phyloP scores from a whole-genome alignment of 2,113 vertebrate species.

The Macroglossus sobrinus region DNA sequence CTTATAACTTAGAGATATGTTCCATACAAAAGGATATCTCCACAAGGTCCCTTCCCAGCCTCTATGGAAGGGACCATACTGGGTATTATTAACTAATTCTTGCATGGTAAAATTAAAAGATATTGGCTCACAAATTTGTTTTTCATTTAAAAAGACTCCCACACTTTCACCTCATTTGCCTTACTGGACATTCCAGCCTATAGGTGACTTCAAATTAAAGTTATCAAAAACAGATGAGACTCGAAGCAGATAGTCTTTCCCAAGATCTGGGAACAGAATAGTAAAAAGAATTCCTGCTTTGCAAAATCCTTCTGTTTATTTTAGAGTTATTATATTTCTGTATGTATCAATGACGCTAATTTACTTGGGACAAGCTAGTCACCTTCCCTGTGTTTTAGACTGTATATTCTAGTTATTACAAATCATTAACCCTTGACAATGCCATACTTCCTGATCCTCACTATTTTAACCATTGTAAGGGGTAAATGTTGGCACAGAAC shows the following conservation, averaged over 20 bases:
- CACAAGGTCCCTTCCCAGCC: background rate
- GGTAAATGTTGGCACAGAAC: background rate
- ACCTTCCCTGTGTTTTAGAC: background rate
- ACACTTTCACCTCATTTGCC: background rate
- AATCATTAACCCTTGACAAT: background rate
- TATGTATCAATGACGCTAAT: background rate
- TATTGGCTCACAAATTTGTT: background rate
- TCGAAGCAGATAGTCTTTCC: background rate
- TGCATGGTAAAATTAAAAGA: background rate
- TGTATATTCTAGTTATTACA: background rate
- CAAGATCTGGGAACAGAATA: background rate
- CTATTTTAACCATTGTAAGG: background rate
- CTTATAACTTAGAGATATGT: background rate
- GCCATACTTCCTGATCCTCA: background rate
- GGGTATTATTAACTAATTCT: background rate
- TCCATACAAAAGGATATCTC: background rate
- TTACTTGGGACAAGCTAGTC: background rate
- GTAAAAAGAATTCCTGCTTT: background rate
- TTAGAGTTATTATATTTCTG: background rate
- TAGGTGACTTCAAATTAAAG: background rate
- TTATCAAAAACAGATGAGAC: background rate
- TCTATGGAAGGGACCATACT: background rate
- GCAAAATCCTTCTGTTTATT: background rate
- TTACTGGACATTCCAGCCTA: background rate
- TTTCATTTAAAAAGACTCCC: background rate